Percentiles rank a stretch among this genome's conserved stretches.
phyloP scores from a whole-genome alignment of 2,888 invertebrate species.

The Laspeyria flexula region DNA sequence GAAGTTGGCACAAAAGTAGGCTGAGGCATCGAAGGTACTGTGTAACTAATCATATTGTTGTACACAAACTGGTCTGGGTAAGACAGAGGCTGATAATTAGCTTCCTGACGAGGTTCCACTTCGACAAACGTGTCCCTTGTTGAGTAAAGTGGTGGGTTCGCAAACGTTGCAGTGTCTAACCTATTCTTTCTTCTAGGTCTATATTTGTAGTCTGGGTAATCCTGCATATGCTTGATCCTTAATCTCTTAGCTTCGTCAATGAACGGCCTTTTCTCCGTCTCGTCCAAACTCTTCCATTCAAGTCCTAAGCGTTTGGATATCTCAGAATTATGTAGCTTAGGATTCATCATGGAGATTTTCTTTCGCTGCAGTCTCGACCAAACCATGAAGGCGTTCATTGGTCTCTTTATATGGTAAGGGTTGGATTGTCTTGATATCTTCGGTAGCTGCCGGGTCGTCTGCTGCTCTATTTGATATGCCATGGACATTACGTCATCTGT shows the following conservation, averaged over 20 bases:
- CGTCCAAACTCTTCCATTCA: constrained; percentile 94
- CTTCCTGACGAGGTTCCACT: constrained; percentile 71
- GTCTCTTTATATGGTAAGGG: constrained; percentile 94
- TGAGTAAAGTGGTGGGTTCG: constrained; percentile 62
- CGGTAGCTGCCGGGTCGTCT: constrained; percentile 53
- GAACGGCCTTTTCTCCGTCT: constrained; percentile 93
- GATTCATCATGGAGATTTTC: constrained; percentile 93
- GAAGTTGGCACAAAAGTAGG: constrained; percentile 64
- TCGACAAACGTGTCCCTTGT: constrained; percentile 70
- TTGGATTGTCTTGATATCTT: constrained; percentile 85
- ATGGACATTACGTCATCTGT: constrained; percentile 51
- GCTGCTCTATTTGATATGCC: constrained; percentile 69
- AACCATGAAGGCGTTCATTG: constrained; percentile 99
- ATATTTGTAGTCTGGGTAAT: constrained; percentile 91
- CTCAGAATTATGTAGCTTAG: constrained; percentile 91
- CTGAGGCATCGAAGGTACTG: constrained; percentile 70
- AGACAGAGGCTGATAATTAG: constrained; percentile 65
- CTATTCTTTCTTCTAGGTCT: constrained; percentile 88
- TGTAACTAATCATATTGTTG: constrained; percentile 77
- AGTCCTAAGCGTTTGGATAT: constrained; percentile 93
- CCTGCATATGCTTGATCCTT: constrained; percentile 90
- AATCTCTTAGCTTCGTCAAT: constrained; percentile 95
- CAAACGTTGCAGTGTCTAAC: constrained; percentile 66
- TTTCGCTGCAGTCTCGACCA: constrained; percentile 96
- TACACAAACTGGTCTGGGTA: constrained; percentile 78